Evolutionary conservation across 1,140 invertebrate genomes (phyloP), one percentile per base, ranked within the genome.

Genomic region (Cataglyphis hispanica): DNA sequence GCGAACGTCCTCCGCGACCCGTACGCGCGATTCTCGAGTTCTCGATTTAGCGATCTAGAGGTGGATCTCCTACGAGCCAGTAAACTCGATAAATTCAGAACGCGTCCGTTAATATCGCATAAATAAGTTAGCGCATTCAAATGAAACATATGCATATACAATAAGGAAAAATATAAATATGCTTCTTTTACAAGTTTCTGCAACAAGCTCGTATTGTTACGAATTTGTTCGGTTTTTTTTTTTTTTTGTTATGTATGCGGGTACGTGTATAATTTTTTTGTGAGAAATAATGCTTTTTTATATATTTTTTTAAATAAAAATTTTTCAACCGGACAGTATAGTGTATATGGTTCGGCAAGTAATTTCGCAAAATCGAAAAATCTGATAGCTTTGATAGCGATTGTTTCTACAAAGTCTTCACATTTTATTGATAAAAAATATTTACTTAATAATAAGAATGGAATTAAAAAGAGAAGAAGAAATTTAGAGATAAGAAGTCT

Each of bases 21-120:
- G 77, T 40, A 69, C 64, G 50, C 64, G 37, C 56, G 67, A 69
- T 53, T 87, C 74, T 66, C 69, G 80, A 50, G 70, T 56, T 83
- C 80, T 88, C 67, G 53, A 87, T 87, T 85, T 87, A 87, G 86
- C 63, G 75, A 67, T 46, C 25, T 37, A 37, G 64, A 80, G 76
- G 31, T 80, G 43, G 81, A 75, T 72, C 85, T 77, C 64, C 31
- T 77, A 66, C 67, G 58, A 77, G 84, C 69, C 76, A 78, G 75
- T 81, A 86, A 86, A 87, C 78, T 63, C 84, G 87, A 81, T 70
- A 81, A 81, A 81, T 58, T 13, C 34, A 22, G 66, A 27, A 40
- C 64, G 34, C 25, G 43, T 53, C 40, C 25, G 34, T 31, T 66
- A 66, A 46, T 56, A 66, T 40, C 34, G 40, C 27, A 46, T 50